Evolutionary conservation across 2,888 invertebrate genomes (phyloP).

Genomic region (Chelonus formosanus): DNA sequence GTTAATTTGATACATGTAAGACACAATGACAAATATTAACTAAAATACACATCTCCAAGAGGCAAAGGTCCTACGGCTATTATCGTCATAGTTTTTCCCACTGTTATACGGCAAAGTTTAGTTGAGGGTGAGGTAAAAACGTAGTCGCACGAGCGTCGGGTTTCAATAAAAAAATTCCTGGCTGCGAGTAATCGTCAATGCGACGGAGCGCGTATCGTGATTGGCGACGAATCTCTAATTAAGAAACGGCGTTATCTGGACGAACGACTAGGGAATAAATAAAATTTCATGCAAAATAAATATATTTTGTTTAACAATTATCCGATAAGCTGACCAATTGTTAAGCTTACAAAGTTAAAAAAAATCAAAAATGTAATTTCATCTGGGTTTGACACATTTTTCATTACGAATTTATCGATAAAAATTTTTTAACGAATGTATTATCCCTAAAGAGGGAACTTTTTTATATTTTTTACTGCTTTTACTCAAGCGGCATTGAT

Average conservation of each 20-base stretch:
- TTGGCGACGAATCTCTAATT: conserved; percentile 41
- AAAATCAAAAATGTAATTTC: no score
- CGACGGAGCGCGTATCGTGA: conserved; percentile 36
- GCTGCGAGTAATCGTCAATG: conserved; percentile 19
- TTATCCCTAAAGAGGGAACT: neutral
- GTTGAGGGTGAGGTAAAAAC: conserved; percentile 9
- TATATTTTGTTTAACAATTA: no score
- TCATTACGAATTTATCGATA: neutral
- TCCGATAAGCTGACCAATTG: no score
- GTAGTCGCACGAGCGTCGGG: conserved; percentile 8
- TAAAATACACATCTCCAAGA: no score
- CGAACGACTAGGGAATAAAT: conserved; percentile 15
- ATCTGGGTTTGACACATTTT: no score
- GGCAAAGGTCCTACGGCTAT: no score
- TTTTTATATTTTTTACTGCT: conserved; percentile 10
- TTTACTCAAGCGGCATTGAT: conserved; percentile 1
- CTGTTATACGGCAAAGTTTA: no score
- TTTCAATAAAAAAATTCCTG: conserved; percentile 45
- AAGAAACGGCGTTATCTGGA: conserved; percentile 13
- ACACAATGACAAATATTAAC: no score
- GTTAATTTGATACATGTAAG: no score
- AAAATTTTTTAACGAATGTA: neutral
- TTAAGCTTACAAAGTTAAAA: no score
- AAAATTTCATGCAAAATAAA: conserved; percentile 4
- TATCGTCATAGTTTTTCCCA: no score